Evolutionary conservation across 1,140 invertebrate species (phyloP).

Genomic region (Macrotrachela quadricornifera): DNA sequence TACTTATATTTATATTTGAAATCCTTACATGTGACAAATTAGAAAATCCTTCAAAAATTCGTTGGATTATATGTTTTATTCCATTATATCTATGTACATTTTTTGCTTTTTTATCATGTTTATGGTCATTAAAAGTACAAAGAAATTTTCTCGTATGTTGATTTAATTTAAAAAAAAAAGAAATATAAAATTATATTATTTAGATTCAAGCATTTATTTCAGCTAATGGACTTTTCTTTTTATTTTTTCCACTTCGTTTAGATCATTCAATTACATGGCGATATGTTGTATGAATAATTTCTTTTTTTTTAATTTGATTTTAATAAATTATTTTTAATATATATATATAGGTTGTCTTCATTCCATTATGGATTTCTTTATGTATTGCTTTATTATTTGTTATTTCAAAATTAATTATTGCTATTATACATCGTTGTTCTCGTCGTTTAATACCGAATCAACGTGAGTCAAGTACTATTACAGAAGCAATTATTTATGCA

Average conservation of each 20-base stretch:
- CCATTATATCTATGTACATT: conserved; percentile 88
- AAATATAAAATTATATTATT: conserved; percentile 63
- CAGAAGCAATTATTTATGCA: no score
- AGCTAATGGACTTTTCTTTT: conserved; percentile 85
- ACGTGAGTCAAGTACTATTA: background rate
- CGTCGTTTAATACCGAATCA: conserved; percentile 76
- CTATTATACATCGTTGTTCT: conserved; percentile 61
- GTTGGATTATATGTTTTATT: conserved; percentile 43
- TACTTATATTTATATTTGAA: conserved; percentile 87
- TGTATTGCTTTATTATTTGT: conserved; percentile 79
- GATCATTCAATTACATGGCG: conserved; percentile 84
- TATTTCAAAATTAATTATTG: conserved; percentile 83
- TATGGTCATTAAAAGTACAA: conserved; percentile 46
- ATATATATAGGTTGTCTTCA: conserved; percentile 50
- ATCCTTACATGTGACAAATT: conserved; percentile 79
- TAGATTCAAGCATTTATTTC: conserved; percentile 18
- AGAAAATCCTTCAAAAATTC: conserved; percentile 49
- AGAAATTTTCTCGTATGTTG: no score
- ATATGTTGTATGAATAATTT: conserved; percentile 51
- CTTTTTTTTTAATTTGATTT: no score
- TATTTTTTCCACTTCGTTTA: conserved; percentile 72
- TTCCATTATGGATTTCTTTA: conserved; percentile 87
- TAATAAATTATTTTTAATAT: no score
- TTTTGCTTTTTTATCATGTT: conserved; percentile 81
- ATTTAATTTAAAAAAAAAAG: no score